Conservation (phyloP, 2,888 invertebrate species). For the Drosophila phalerata region DNA sequence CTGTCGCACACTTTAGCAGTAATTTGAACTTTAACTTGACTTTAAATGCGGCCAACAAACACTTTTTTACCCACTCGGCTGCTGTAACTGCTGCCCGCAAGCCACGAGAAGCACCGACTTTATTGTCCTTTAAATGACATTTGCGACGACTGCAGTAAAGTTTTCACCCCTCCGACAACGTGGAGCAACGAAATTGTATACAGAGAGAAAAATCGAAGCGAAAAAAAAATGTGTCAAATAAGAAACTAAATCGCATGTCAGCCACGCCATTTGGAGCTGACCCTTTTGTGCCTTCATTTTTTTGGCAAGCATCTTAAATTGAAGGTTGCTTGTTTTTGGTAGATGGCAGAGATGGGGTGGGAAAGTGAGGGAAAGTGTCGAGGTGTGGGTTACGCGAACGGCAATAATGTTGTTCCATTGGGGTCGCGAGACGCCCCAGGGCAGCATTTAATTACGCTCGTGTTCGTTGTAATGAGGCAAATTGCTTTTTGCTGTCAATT, state of each 20-base stretch:
- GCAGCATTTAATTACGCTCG: constrained; percentile 77
- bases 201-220: constrained; percentile 40
- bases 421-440: constrained; percentile 59
- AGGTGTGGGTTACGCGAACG: constrained; percentile 5
- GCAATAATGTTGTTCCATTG: constrained; percentile 53
- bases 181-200: constrained; percentile 16
- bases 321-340: constrained; percentile 54
- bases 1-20: constrained; percentile 64
- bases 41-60: constrained; percentile 62
- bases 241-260: constrained; percentile 80
- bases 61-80: constrained; percentile 7
- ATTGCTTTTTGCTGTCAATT: constrained; percentile 82
- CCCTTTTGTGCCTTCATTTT: constrained; percentile 62
- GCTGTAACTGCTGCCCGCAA: not conserved
- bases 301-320: constrained; percentile 58
- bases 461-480: constrained; percentile 78
- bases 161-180: constrained; percentile 5
- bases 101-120: constrained; percentile 48
- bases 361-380: too few species aligned
- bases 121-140: constrained; percentile 80
- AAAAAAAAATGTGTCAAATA: constrained; percentile 72
- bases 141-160: constrained; percentile 64
- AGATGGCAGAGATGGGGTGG: not conserved
- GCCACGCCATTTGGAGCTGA: constrained; percentile 48
- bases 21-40: constrained; percentile 79